These are phyloP conservation scores for Pterocles gutturalis DNA, from an alignment of 2,113 vertebrate species.

Conservation along the genomic window DNA sequence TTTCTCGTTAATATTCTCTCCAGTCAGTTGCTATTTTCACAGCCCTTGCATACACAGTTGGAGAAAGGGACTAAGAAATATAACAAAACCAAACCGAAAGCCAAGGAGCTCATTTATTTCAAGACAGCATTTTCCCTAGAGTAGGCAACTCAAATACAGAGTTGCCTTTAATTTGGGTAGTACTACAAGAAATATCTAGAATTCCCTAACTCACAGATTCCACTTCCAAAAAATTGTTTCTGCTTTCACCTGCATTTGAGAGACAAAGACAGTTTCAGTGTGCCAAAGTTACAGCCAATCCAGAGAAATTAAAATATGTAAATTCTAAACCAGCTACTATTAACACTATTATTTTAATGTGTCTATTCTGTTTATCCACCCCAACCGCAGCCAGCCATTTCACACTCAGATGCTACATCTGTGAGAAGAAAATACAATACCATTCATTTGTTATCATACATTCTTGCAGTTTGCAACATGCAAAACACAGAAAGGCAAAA, in stretches of 20 bases:
- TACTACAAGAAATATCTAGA: background rate
- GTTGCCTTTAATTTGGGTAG: background rate
- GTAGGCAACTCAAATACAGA: background rate
- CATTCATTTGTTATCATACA: background rate
- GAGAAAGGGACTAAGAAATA: background rate
- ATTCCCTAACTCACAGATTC: background rate
- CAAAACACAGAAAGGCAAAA: background rate
- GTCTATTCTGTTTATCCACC: background rate
- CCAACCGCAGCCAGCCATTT: background rate
- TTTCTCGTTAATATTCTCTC: background rate
- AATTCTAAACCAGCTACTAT: background rate
- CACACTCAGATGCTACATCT: background rate
- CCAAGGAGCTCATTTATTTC: background rate
- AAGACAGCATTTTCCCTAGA: background rate
- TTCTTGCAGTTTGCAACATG: background rate
- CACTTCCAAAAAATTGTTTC: background rate
- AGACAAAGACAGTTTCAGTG: background rate
- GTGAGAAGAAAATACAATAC: background rate
- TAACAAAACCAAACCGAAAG: background rate
- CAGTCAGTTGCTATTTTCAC: background rate
- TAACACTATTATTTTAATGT: background rate
- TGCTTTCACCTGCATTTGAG: background rate
- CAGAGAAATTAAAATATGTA: background rate
- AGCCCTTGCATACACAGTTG: background rate
- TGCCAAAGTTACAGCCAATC: background rate